Conservation (phyloP, 2,888 invertebrate species). For the Cartodere bifasciata region DNA sequence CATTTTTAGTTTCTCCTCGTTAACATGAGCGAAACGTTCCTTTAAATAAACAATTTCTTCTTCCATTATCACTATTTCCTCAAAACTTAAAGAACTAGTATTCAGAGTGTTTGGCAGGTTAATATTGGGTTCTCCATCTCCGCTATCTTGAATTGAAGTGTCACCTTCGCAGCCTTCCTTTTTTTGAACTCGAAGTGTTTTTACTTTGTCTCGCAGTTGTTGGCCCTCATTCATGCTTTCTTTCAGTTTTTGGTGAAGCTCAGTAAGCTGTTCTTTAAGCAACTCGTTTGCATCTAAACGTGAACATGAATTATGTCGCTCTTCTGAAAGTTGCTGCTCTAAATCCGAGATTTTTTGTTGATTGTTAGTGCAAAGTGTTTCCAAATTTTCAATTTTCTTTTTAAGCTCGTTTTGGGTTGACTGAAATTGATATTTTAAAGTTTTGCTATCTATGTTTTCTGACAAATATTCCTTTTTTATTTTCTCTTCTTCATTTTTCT, state of each 20-base stretch:
- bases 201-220: conserved; percentile 28
- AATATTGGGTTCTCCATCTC: too few relatives aligned
- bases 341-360: conserved; percentile 25
- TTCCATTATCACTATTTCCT: conserved; percentile 50
- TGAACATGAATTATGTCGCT: conserved; percentile 22
- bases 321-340: conserved; percentile 22
- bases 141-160: too few relatives aligned
- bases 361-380: conserved; percentile 24
- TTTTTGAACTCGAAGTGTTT: conserved; percentile 23
- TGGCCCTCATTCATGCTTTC: conserved; percentile 38
- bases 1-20: conserved; percentile 48
- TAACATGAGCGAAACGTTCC: conserved; percentile 54
- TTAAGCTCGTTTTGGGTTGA: conserved; percentile 30
- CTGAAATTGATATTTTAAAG: conserved; percentile 32
- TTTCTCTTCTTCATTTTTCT: conserved; percentile 9
- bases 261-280: conserved; percentile 25
- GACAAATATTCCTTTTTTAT: conserved; percentile 8
- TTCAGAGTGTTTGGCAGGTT: too few relatives aligned
- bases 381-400: conserved; percentile 28
- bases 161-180: conserved; percentile 11
- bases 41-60: conserved; percentile 63
- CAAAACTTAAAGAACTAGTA: conserved; percentile 23
- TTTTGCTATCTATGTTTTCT: conserved; percentile 28
- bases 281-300: conserved; percentile 23
- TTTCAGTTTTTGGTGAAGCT: conserved; percentile 35